Percentiles rank a stretch among this genome's conserved stretches.
phyloP scores from a whole-genome alignment of 1,140 invertebrate species.

The Gyrodactylus salaris region DNA sequence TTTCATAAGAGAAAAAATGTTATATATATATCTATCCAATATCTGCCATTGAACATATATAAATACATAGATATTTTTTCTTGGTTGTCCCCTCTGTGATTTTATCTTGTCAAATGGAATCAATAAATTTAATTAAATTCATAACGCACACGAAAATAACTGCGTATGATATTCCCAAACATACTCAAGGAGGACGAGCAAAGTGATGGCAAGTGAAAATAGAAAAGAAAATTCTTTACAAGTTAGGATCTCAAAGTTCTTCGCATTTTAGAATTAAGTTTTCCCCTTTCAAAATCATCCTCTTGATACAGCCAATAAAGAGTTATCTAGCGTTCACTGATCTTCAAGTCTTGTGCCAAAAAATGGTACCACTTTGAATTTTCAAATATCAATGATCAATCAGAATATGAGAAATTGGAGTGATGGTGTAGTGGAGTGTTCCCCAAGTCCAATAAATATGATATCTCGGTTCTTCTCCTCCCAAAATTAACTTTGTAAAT shows the following conservation, averaged over 20 bases:
- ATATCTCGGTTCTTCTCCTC: no score
- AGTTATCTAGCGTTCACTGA: not conserved
- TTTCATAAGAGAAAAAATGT: not conserved
- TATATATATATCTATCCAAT: not conserved
- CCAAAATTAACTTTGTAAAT: no score
- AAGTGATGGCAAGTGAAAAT: not conserved
- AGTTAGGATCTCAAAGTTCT: not conserved
- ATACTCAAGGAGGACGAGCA: no score
- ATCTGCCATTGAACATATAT: not conserved
- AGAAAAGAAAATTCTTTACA: no score
- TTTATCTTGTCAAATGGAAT: no score
- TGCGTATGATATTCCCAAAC: no score
- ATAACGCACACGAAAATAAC: not conserved
- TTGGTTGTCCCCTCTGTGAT: not conserved
- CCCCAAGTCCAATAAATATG: no score
- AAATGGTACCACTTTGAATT: no score
- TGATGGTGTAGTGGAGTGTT: no score
- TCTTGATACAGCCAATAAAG: not conserved
- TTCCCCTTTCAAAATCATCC: not conserved
- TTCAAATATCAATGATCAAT: no score
- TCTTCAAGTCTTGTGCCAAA: not conserved
- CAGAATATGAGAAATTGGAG: no score
- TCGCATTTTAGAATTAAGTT: not conserved
- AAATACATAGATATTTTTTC: not conserved
- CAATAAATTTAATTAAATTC: not conserved